Evolutionary conservation across 2,113 vertebrate genomes (phyloP), one percentile per base, ranked within the genome.

Genomic region (Forbesichthys papilliferus): DNA sequence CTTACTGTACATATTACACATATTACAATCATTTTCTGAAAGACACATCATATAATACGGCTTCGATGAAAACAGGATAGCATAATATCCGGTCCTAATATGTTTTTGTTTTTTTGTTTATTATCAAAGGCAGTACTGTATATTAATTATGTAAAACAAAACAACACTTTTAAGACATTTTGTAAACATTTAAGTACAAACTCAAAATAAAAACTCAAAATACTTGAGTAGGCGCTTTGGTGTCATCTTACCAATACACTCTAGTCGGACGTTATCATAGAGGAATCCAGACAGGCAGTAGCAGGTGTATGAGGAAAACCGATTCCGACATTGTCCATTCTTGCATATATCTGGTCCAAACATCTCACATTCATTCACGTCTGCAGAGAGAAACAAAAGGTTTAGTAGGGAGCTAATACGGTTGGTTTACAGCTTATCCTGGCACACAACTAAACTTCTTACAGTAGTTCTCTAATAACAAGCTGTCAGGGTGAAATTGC

Each of bases 281-380:
- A 89, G 92, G 86, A 85, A 93, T 20, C 93, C 93, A 0, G 82
- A 84, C 33, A 66, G 91, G 69, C 93, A 94, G 78, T 84, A 92
- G 81, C 93, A 94, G 69, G 87, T 89, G 42, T 90, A 94, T 0
- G 80, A 70, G 27, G 87, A 78, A 49, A 88, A 87, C 7, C 77
- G 68, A 61, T 94, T 94, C 2, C 77, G 75, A 68, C 93, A 94
- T 34, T 81, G 78, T 33, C 93, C 93, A 2, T 90, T 92, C 77
- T 92, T 93, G 72, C 93, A 94, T 57, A 94, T 89, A 65, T 94
- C 93, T 0, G 87, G 48, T 49, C 86, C 91, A 80, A 93, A 94
- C 90, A 93, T 91, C 68, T 89, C 82, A 74, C 93, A 94, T 73
- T 94, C 93, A 12, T 94, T 86, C 49, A 88, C 90, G 84, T 94